These are phyloP conservation scores for Entomobrya proxima DNA, from an alignment of 2,888 invertebrate species.

Conservation along the genomic window DNA sequence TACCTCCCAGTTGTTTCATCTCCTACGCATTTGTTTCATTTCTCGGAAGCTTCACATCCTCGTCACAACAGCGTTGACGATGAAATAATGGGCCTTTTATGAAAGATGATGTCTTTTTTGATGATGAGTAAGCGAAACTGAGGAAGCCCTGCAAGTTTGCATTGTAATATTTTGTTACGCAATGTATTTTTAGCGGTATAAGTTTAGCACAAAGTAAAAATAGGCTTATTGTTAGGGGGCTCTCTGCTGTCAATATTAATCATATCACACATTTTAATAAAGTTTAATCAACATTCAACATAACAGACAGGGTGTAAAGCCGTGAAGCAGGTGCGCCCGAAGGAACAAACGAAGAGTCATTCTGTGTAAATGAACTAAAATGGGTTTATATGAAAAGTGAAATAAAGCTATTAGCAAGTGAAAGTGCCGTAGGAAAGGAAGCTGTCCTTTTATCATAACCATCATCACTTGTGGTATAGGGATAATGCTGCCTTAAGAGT, in stretches of 20 bases:
- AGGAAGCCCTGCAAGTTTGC: background rate
- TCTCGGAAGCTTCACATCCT: background rate
- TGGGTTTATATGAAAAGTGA: no score
- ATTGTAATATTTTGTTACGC: background rate
- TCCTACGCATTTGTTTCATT: background rate
- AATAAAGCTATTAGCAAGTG: no score
- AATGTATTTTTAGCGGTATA: background rate
- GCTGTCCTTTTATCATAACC: no score
- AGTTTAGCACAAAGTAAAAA: background rate
- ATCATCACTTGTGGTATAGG: no score
- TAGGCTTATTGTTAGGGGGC: background rate
- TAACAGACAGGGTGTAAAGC: background rate
- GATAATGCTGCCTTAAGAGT: no score
- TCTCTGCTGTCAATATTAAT: background rate
- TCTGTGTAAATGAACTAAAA: no score
- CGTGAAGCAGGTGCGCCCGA: background rate
- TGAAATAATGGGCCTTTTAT: background rate
- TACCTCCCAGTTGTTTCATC: background rate
- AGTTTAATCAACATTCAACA: no score
- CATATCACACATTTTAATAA: background rate
- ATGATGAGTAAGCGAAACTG: background rate
- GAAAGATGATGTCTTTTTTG: background rate
- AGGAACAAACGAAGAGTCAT: background rate
- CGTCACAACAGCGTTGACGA: background rate
- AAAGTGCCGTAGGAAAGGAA: no score